Evolutionary conservation across 2,113 vertebrate genomes (phyloP).

Genomic region (Acanthisitta chloris): DNA sequence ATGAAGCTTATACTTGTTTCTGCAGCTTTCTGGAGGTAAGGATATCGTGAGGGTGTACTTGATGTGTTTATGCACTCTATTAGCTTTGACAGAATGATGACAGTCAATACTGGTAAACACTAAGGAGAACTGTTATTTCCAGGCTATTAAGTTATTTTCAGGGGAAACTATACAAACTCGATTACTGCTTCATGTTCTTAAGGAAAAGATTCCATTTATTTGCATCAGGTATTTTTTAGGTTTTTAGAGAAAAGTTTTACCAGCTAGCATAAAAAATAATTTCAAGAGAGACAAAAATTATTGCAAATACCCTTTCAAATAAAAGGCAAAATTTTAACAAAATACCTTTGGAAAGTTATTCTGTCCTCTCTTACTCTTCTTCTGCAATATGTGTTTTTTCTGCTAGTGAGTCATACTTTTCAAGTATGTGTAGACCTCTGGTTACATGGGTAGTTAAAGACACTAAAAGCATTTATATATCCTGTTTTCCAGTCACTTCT

Average conservation of each 20-base stretch:
- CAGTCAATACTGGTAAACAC: neutral
- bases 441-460: neutral
- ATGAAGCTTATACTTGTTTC: neutral
- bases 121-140: neutral
- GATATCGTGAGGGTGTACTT: neutral
- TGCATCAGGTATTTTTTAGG: accelerated
- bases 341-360: neutral
- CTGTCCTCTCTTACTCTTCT: neutral
- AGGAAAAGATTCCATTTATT: neutral
- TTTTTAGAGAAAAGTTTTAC: neutral
- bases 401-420: neutral
- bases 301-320: neutral
- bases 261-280: neutral
- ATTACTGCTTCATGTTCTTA: neutral
- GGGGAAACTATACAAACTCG: neutral
- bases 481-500: neutral
- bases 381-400: neutral
- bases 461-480: neutral
- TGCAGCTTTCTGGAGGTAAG: neutral
- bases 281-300: neutral
- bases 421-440: neutral
- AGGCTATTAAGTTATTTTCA: neutral
- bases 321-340: neutral
- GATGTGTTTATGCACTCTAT: neutral
- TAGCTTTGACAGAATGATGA: neutral